A percentile compares a stretch with the other conserved stretches of the same genome.
Conservation (phyloP, 2,888 invertebrate species). For the Ramazzottius varieornatus region DNA sequence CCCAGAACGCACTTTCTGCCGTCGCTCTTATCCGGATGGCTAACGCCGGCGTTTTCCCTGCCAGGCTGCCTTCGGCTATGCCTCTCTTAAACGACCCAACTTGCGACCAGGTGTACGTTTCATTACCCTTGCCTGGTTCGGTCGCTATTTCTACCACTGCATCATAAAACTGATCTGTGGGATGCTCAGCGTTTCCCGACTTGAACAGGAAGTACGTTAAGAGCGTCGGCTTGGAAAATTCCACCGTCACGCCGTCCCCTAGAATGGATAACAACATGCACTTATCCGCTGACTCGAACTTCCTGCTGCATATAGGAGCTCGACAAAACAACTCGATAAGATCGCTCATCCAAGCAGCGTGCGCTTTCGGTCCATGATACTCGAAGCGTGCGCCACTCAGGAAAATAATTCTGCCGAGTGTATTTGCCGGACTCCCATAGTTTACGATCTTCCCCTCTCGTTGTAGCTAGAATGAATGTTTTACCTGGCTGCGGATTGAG, state of each 20-base stretch:
- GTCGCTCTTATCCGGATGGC: background rate
- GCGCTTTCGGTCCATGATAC: too few relatives aligned
- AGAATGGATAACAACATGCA: background rate
- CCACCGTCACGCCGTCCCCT: constrained; percentile 6
- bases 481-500: constrained; percentile 54
- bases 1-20: background rate
- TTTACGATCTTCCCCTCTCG: background rate
- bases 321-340: too few relatives aligned
- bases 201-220: constrained; percentile 16
- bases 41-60: background rate
- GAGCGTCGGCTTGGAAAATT: constrained; percentile 6
- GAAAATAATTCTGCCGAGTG: too few relatives aligned
- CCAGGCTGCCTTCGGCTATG: background rate
- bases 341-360: too few relatives aligned
- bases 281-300: background rate
- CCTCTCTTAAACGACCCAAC: background rate
- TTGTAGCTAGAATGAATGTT: constrained; percentile 18
- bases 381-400: too few relatives aligned
- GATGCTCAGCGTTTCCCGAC: constrained; percentile 68
- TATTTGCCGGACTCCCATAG: too few relatives aligned
- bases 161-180: constrained; percentile 58
- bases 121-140: constrained; percentile 11
- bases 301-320: too few relatives aligned
- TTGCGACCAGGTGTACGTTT: constrained; percentile 3
- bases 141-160: constrained; percentile 56